Base-by-base conservation (phyloP, 1,140 invertebrate genomes). In the Solen grandis region DNA sequence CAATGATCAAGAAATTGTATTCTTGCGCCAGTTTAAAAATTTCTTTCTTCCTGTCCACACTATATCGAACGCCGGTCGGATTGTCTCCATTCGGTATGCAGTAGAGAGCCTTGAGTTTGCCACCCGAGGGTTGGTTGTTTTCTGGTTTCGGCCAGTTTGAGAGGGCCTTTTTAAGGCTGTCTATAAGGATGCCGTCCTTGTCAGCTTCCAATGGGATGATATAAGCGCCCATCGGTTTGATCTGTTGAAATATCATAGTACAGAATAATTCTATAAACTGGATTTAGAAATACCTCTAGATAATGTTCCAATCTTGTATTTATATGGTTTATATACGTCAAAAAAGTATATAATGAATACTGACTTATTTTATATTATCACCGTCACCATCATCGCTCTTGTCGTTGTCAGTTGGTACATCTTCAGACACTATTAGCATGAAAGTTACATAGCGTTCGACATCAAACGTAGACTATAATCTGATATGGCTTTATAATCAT, bases 1-100 rank as follows among this genome's bases (percentile, higher is more conserved):
- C 96, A 0, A 96, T 86, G 60, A 96, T 96, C 0, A 96, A 85
- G 52, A 96, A 94, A 91, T 96, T 94, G 87, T 95, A 96, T 86
- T 95, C 93, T 89, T 94, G 95, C 14, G 95, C 95, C 79, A 96
- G 54, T 27, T 93, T 92, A 86, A 96, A 96, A 36, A 96, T 95
- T 90, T 95, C 93, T 70, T 93, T 92, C 57, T 95, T 93, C 73
- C 96, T 93, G 29, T 95, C 93, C 13, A 93, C 87, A 0, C 95
- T 90, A 63, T 96, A 92, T 5, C 95, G 94, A 2, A 93, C 92
- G 19, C 96, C 96, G 0, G 94, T 95, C 3, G 96, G 96, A 91
- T 96, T 96, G 22, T 91, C 90, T 19, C 93, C 94, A 55, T 92
- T 94, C 4, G 94, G 94, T 89, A 94, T 94, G 4, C 93, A 86